Evolutionary conservation across 1,140 invertebrate genomes (phyloP).

Genomic region (Octopus sinensis): DNA sequence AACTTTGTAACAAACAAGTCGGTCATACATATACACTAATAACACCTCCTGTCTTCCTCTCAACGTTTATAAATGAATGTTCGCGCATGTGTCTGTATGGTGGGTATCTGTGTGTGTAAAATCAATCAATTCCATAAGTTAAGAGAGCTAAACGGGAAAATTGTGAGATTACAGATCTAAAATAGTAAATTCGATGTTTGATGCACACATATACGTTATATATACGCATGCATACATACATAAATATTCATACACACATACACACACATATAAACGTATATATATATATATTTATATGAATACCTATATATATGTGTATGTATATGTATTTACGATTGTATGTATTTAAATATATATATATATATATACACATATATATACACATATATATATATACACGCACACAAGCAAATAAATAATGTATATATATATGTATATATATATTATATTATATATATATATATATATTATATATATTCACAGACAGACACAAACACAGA

Average conservation of each 20-base stretch:
- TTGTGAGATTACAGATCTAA: no score
- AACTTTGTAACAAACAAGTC: no score
- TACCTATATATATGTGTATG: neutral
- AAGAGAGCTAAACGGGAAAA: no score
- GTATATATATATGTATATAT: neutral
- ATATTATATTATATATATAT: slow-evolving; percentile 5
- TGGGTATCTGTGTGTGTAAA: no score
- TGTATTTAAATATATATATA: neutral
- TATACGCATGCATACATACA: neutral
- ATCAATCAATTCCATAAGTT: no score
- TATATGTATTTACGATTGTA: neutral
- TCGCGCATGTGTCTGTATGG: no score
- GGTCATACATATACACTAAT: no score
- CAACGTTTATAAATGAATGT: no score
- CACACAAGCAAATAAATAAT: neutral
- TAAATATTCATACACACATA: neutral
- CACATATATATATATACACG: neutral
- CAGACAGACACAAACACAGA: neutral
- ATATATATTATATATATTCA: neutral
- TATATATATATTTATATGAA: neutral
- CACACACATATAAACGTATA: neutral
- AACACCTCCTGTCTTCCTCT: no score
- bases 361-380: neutral
- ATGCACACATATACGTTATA: neutral
- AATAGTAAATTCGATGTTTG: no score